These are phyloP conservation scores for Stramonita haemastoma DNA, from an alignment of 2,888 invertebrate genomes.

Conservation along the genomic window DNA sequence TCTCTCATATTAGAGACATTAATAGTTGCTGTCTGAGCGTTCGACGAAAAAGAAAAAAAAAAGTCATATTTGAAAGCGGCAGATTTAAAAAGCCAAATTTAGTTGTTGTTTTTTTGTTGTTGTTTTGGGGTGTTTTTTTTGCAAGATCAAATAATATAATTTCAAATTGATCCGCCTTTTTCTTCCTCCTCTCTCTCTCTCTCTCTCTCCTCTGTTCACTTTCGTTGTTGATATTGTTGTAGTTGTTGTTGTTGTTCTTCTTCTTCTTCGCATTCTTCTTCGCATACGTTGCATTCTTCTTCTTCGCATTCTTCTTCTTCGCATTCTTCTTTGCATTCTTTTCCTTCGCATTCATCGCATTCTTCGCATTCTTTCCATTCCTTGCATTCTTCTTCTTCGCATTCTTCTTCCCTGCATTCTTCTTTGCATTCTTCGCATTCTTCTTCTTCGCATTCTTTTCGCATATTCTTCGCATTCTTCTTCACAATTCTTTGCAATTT, in stretches of 20 bases:
- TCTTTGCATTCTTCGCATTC: too few species aligned
- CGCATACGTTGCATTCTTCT: not conserved
- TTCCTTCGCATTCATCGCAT: not conserved
- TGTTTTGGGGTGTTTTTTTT: not conserved
- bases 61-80: too few species aligned
- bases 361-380: not conserved
- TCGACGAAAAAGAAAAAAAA: not conserved
- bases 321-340: not conserved
- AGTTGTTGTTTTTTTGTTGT: not conserved
- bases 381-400: too few species aligned
- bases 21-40: not conserved
- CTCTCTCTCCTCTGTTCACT: not conserved
- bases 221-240: not conserved
- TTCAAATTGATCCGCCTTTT: not conserved
- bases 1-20: not conserved
- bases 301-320: not conserved
- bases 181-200: not conserved
- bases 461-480: too few species aligned
- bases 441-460: too few species aligned
- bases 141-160: not conserved
- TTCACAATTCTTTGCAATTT: too few species aligned
- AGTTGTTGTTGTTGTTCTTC: not conserved
- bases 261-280: not conserved
- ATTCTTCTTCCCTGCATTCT: too few species aligned
- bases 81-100: not conserved